phyloP scores from a whole-genome alignment of 2,797 vertebrate species.

The Tiaroga cobitis region DNA sequence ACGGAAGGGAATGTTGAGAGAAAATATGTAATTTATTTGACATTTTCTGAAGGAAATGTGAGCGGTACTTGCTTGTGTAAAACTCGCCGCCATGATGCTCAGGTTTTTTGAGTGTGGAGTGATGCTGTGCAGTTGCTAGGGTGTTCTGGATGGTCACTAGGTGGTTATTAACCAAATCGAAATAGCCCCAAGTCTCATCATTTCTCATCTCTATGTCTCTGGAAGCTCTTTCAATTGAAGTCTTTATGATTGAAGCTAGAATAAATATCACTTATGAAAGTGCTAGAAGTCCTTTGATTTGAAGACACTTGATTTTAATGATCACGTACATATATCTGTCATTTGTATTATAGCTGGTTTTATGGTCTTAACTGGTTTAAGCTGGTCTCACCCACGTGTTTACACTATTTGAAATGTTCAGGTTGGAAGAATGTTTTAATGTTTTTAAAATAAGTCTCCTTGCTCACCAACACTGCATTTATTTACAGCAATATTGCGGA shows the following conservation, averaged over 20 bases:
- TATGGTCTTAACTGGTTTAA: neutral
- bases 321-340: no score
- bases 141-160: neutral
- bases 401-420: no score
- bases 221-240: no score
- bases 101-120: neutral
- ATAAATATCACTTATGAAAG: neutral
- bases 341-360: neutral
- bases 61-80: neutral
- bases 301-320: neutral
- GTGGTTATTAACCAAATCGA: neutral
- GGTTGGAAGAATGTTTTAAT: no score
- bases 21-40: neutral
- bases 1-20: slow-evolving; percentile 15
- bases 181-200: neutral
- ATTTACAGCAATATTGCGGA: neutral
- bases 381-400: neutral
- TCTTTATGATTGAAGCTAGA: no score
- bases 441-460: no score
- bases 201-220: no score
- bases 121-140: neutral
- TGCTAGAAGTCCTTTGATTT: neutral
- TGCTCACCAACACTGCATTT: no score
- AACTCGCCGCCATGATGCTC: neutral
- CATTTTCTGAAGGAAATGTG: slow-evolving; percentile 9